Conservation (phyloP, 2,797 vertebrate species). For the Cryptoblepharus egeriae region DNA sequence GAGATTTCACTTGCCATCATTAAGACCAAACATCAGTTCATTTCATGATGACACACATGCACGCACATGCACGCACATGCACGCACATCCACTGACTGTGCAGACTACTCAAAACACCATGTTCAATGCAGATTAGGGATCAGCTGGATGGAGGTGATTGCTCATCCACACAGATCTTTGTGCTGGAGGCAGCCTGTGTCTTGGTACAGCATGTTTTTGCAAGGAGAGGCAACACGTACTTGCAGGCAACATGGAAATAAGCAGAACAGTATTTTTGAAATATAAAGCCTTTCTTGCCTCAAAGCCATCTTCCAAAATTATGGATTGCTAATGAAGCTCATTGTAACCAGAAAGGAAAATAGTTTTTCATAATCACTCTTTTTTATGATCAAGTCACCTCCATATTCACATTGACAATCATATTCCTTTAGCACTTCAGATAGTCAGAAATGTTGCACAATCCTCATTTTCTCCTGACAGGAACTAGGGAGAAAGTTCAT, state of each 20-base stretch:
- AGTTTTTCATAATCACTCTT: neutral
- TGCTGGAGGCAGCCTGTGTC: neutral
- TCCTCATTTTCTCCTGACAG: neutral
- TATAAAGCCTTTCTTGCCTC: neutral
- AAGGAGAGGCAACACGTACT: neutral
- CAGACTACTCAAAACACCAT: neutral
- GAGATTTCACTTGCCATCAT: neutral
- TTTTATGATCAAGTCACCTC: neutral
- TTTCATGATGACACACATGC: neutral
- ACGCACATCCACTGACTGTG: neutral
- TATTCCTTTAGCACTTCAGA: neutral
- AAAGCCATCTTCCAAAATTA: neutral
- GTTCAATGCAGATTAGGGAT: neutral
- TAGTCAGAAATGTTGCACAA: neutral
- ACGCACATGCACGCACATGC: neutral
- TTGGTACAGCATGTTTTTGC: neutral
- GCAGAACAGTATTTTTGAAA: neutral
- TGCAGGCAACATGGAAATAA: neutral
- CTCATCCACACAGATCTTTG: fast-evolving
- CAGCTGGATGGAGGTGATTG: neutral
- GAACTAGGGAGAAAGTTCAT: neutral
- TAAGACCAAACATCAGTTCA: neutral
- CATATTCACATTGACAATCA: neutral
- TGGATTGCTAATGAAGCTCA: neutral
- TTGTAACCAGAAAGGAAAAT: neutral